Base-by-base conservation (phyloP, 2,113 vertebrate genomes). In the Macrotis lagotis region DNA sequence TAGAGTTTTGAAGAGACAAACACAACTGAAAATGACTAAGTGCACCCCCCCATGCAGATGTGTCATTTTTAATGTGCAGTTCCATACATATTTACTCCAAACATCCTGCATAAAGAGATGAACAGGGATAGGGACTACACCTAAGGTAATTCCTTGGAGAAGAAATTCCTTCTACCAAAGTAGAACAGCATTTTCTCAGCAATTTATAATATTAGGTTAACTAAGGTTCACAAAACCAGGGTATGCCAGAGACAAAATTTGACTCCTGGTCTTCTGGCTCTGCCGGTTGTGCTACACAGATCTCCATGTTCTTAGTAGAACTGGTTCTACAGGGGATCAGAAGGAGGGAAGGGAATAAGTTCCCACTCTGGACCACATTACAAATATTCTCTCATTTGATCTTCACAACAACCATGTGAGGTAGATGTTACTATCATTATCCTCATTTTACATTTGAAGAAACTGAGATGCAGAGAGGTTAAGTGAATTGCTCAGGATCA, bases 271-370 rank as follows among this genome's bases (percentile, higher is more conserved):
- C 37, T n/a, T 74, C 3, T n/a, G 31, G 31, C 12, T 31, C 59
- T n/a, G 14, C 59, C 6, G 26, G 53, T 31, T 74, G 2, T 19
- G 3, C 37, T 14, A n/a, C 12, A 31, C 31, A 12, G 2, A 3
- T 37, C 55, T n/a, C 59, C 31, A 92, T 91, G 89, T 52, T 94
- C 92, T 92, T 90, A 28, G 28, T 50, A 88, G 8, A 0, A 51
- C 1, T 51, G 14, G 93, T 83, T 83, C 50, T 48, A 94, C 96
- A 96, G 25, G 11, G 89, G 92, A 25, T 25, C 25, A 53, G 51
- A 16, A 52, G 24, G n/a, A 5, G 14, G 37, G 31, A n/a, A 74
- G 12, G 59, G 37, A 74, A n/a, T n/a, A n/a, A 74, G 59, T 5
- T 16, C 31, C 12, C 5, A 74, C 59, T 74, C 59, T 66, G 28